Evolutionary conservation across 2,113 vertebrate genomes (phyloP), one percentile per base, ranked within the genome.

Genomic region (Indicator indicator): DNA sequence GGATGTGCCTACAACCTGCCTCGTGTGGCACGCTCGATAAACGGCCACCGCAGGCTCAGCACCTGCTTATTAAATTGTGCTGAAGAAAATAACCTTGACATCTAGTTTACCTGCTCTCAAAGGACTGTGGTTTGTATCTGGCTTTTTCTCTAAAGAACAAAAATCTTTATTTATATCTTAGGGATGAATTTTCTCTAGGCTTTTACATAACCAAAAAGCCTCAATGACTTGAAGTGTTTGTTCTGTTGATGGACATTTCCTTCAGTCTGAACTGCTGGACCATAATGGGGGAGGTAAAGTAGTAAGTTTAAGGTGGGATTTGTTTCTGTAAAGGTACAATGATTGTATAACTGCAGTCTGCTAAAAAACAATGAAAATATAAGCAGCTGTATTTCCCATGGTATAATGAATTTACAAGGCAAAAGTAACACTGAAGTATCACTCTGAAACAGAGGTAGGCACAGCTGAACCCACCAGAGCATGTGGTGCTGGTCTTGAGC

Each of bases 1-100:
- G 86, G 76, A 48, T 27, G 44, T 58, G 62, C 73, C 76, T 76
- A 80, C 0, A 0, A 28, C 36, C 68, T 0, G 0, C 32, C 48
- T 93, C 0, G 0, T 62, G 44, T 56, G 26, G 26, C 30, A 30
- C 0, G 2, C 44, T 60, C 0, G 0, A 44, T 89, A 75, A 62
- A 78, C 5, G 5, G 40, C 14, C 28, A 50, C 38, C 36, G 16
- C 16, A 0, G 1, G 73, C 59, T 88, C 81, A 72, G 71, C 65
- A 78, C 32, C 76, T 86, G 80, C 59, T 93, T 88, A 26, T 86
- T 86, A 65, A 94, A 63, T 24, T 23, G 60, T 59, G 87, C 36
- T n/a, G 52, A 77, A 71, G 75, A 86, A 93, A 86, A 62, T 77
- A 92, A 75, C 73, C 54, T 77, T 89, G 91, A 5, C 24, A 12